Base-by-base conservation (phyloP, 2,888 invertebrate genomes). In the Creontiades dilutus region DNA sequence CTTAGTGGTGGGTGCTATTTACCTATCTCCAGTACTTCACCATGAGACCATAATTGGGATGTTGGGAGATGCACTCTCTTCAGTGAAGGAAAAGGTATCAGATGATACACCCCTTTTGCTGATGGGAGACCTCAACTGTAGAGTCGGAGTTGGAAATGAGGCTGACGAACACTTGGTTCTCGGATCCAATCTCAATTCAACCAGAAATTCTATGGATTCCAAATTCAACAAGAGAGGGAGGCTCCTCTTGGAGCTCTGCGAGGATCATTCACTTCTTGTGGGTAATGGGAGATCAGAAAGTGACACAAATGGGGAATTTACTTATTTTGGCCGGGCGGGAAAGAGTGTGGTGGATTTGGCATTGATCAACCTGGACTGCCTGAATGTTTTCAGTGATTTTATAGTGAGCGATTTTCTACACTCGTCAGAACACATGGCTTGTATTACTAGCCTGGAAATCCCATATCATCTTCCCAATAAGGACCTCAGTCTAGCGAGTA, bases 271-370 rank as follows among this genome's bases (percentile, higher is more conserved):
- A 68, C 68, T 68, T 2, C 68, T 68, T 5, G 68, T 68, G 9
- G 23, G 68, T 12, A 68, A 68, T 68, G 68, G 68, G 13, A 23
- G 68, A 13, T 23, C 68, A 3, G 23, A 68, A 13, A 23, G 11
- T 68, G 68, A 68, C 12, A 4, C 3, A 0, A 68, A 23, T 19
- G 23, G 68, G 68, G 68, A 68, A 68, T 68, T 27, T 23, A 68
- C 68, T 7, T 23, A 23, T 13, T 1, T 23, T 12, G 13, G 68
- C 27, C 23, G 23, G 11, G 9, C 19, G n/a, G 61, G 61, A 16
- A 61, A 61, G 19, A 61, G 61, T 23, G 68, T 68, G 27, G 68
- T 68, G 9, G 68, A 68, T 13, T 68, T 68, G 27, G 68, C 68
- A 23, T 23, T 68, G 68, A 9, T 68, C 1, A 68, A 23, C 23